Evolutionary conservation across 1,140 invertebrate species (phyloP), one percentile per base, ranked within the genome.

Genomic region (Lutraria rhynchaena): DNA sequence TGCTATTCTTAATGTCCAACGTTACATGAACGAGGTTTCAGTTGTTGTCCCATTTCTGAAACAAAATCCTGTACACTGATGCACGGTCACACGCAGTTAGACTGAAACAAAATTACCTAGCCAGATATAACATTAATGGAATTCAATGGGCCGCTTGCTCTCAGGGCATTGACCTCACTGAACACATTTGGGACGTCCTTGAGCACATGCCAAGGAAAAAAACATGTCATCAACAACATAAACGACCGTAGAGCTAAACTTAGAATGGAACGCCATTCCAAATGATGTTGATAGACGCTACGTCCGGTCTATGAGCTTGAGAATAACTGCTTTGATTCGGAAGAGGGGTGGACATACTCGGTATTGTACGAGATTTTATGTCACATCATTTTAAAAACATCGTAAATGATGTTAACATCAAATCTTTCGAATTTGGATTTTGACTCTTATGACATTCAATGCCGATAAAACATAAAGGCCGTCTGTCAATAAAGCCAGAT

Each of bases 181-280:
- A 58, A 29, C 55, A 58, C 19, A 58, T 29, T 11, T 58, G 55
- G 55, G 55, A 58, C n/a, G 19, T 29, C 11, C 9, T 27, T 27
- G 55, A 29, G 27, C 33, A 4, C 24, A 17, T 24, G 24, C 3
- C 27, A 29, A 58, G 55, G 55, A 4, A 37, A n/a, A 3, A 35
- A 44, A 13, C 22, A 61, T 61, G 19, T 37, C 1, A n/a, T 1
- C 11, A 27, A 65, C 17, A 29, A 35, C 5, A 1, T 11, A 65
- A 65, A 65, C 33, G 61, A 29, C n/a, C 3, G 3, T 27, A 29
- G 9, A n/a, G n/a, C n/a, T n/a, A n/a, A n/a, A n/a, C 33, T 29
- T 29, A 58, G 55, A 58, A 24, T 29, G 55, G 55, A 65, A 5
- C 41, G 41, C 33, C 61, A 65, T 65, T 65, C 37, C 17, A 17